Evolutionary conservation across 2,888 invertebrate species (phyloP).

Genomic region (Stenolophus ochropezus): DNA sequence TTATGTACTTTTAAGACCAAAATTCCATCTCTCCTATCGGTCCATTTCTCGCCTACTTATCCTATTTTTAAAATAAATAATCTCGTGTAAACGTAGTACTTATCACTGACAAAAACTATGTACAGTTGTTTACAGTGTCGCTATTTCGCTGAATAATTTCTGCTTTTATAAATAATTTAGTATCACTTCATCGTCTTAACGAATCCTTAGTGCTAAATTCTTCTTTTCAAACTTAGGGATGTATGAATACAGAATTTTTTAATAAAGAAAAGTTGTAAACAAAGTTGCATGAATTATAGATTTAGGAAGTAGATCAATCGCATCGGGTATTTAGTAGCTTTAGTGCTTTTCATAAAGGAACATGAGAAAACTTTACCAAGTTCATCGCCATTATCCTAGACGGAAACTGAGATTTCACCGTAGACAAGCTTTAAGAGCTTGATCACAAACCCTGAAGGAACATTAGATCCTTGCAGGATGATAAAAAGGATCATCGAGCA

Average conservation of each 20-base stretch:
- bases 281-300: conserved; percentile 46
- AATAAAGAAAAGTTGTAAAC: conserved; percentile 42
- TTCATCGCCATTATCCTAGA: conserved; percentile 26
- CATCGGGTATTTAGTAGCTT: conserved; percentile 42
- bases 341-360: conserved; percentile 24
- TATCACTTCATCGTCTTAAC: neutral
- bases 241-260: conserved; percentile 37
- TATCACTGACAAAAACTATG: no score
- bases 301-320: conserved; percentile 34
- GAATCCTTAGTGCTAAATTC: neutral
- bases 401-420: conserved; percentile 22
- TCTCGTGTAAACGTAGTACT: no score
- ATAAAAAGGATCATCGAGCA: neutral
- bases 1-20: no score
- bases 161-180: neutral
- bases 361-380: conserved; percentile 40
- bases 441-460: neutral
- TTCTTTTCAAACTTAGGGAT: neutral
- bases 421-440: neutral
- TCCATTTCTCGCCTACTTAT: no score
- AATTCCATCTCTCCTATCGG: no score
- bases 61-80: no score
- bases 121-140: no score
- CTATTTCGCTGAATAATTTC: neutral
- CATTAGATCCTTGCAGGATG: neutral